Conservation (phyloP, 2,888 invertebrate species). For the Hyppa rectilinea region DNA sequence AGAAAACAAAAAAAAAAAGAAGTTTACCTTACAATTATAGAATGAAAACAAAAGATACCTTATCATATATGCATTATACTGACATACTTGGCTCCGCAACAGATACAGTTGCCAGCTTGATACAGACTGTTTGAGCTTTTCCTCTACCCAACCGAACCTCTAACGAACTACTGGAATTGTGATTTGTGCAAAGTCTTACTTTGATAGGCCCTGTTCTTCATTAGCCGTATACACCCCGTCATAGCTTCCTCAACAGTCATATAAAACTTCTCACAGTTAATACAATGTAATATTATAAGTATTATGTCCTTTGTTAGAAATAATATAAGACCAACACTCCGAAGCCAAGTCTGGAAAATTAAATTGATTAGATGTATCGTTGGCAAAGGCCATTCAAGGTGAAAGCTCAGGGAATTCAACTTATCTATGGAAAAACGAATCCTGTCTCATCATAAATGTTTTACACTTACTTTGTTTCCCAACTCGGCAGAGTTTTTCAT, state of each 20-base stretch:
- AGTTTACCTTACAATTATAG: too few species aligned
- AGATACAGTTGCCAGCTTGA: too few species aligned
- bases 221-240: slow-evolving; percentile 15
- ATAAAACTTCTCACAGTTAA: slow-evolving; percentile 28
- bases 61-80: too few species aligned
- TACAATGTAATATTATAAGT: slow-evolving; percentile 6
- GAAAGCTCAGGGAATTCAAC: neutral
- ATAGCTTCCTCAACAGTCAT: slow-evolving; percentile 11
- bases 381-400: neutral
- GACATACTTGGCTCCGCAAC: too few species aligned
- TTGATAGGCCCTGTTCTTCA: slow-evolving; percentile 4
- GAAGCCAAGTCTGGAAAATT: slow-evolving; percentile 12
- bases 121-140: too few species aligned
- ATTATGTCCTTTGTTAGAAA: slow-evolving; percentile 60
- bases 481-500: neutral
- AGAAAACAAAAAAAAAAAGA: too few species aligned
- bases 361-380: neutral
- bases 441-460: neutral
- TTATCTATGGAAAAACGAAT: neutral
- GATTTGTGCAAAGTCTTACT: neutral
- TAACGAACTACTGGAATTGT: neutral
- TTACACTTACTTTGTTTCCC: slow-evolving; percentile 2
- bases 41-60: too few species aligned
- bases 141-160: too few species aligned
- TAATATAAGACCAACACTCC: neutral